Percentiles rank a stretch among this genome's conserved stretches.
Evolutionary conservation across 2,113 vertebrate genomes (phyloP).

Genomic region (Mesitornis unicolor): DNA sequence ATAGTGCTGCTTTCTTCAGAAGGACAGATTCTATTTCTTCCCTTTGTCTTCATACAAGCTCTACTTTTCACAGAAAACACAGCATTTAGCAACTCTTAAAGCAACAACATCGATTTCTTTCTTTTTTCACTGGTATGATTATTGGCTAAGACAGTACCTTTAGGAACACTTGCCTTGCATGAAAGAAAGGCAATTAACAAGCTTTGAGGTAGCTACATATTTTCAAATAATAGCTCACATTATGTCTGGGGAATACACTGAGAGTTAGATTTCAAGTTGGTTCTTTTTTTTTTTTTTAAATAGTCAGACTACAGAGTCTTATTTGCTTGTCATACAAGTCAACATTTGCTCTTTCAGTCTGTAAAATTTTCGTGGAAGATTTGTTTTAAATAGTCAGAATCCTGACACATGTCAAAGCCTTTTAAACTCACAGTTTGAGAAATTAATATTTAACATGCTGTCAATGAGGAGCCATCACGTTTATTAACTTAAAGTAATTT

Average conservation of each 20-base stretch:
- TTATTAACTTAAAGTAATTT: not conserved
- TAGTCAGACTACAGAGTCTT: not conserved
- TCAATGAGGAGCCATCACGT: not conserved
- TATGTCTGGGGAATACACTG: not conserved
- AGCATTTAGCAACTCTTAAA: not conserved
- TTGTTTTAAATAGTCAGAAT: not conserved
- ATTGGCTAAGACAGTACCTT: not conserved
- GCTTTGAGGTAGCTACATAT: not conserved
- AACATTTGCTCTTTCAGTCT: not conserved
- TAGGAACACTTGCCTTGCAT: not conserved
- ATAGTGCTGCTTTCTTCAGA: not conserved
- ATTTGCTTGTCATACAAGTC: not conserved
- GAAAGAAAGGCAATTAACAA: not conserved
- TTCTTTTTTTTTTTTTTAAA: not conserved
- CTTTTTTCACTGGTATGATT: not conserved
- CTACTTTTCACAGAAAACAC: not conserved
- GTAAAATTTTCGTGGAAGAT: not conserved
- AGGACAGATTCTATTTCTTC: not conserved
- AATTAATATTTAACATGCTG: conserved; percentile 27
- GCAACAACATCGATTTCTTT: not conserved
- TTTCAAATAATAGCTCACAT: not conserved
- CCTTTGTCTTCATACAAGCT: not conserved
- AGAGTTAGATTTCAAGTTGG: not conserved
- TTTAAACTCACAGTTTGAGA: not conserved
- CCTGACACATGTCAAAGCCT: not conserved